A percentile compares a stretch with the other conserved stretches of the same genome.
These are phyloP conservation scores for Actenoides hombroni DNA, from an alignment of 2,113 vertebrate species.

Conservation along the genomic window DNA sequence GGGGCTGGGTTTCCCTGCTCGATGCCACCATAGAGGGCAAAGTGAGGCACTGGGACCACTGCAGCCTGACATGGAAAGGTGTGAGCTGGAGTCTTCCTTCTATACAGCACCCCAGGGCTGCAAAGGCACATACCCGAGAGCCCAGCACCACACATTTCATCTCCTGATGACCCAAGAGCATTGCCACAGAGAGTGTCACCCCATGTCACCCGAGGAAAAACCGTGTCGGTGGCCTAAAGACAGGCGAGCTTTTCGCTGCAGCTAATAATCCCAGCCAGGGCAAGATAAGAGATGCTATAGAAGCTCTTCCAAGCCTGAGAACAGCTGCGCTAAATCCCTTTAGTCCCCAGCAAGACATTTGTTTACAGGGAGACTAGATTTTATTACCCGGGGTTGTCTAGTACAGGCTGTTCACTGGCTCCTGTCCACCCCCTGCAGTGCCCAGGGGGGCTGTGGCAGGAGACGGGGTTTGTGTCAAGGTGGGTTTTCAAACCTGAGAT, in stretches of 20 bases:
- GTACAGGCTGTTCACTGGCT: not conserved
- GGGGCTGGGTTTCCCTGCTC: not conserved
- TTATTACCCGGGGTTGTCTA: not conserved
- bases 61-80: not conserved
- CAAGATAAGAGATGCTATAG: constrained; percentile 28
- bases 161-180: not conserved
- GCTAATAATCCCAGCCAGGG: not conserved
- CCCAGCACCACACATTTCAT: not conserved
- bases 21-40: fast-evolving
- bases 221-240: not conserved
- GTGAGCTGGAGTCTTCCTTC: not conserved
- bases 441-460: not conserved
- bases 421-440: not conserved
- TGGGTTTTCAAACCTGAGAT: not conserved
- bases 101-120: not conserved
- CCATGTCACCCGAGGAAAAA: not conserved
- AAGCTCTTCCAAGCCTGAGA: not conserved
- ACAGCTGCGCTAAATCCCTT: constrained; percentile 62
- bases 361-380: constrained; percentile 24
- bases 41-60: fast-evolving
- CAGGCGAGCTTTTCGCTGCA: not conserved
- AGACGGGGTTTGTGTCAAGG: fast-evolving
- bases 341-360: constrained; percentile 9
- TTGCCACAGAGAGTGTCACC: not conserved
- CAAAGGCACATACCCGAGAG: not conserved